Evolutionary conservation across 2,113 vertebrate species (phyloP).

Genomic region (Oenanthe melanoleuca): DNA sequence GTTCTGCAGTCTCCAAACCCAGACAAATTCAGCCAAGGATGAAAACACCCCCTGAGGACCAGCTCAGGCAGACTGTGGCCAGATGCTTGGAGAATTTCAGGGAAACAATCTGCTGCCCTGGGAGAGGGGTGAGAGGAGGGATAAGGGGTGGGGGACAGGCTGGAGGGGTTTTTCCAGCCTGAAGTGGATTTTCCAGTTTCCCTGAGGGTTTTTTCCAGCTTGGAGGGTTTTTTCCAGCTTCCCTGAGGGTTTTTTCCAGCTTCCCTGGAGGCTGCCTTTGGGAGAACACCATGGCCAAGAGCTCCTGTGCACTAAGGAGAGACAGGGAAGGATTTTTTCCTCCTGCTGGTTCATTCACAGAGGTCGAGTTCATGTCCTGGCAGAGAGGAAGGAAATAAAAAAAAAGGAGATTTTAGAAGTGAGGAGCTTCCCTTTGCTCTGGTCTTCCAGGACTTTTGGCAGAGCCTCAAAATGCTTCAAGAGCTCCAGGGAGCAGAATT

Average conservation of each 20-base stretch:
- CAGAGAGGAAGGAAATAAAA: background rate
- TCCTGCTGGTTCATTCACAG: accelerated
- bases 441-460: background rate
- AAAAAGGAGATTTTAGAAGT: background rate
- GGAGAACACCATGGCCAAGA: accelerated
- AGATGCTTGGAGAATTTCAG: background rate
- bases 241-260: background rate
- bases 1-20: background rate
- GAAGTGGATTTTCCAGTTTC: background rate
- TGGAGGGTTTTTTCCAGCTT: background rate
- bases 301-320: background rate
- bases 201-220: background rate
- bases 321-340: background rate
- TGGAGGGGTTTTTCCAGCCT: background rate
- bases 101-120: background rate
- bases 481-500: background rate
- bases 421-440: background rate
- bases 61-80: background rate
- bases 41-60: background rate
- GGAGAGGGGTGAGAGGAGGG: background rate
- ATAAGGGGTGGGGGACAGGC: accelerated
- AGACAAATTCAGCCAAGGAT: background rate
- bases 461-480: background rate
- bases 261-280: background rate
- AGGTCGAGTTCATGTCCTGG: background rate